Percentiles rank a stretch among this genome's conserved stretches.
Evolutionary conservation across 2,888 invertebrate species (phyloP).

Genomic region (Halocaridina rubra): DNA sequence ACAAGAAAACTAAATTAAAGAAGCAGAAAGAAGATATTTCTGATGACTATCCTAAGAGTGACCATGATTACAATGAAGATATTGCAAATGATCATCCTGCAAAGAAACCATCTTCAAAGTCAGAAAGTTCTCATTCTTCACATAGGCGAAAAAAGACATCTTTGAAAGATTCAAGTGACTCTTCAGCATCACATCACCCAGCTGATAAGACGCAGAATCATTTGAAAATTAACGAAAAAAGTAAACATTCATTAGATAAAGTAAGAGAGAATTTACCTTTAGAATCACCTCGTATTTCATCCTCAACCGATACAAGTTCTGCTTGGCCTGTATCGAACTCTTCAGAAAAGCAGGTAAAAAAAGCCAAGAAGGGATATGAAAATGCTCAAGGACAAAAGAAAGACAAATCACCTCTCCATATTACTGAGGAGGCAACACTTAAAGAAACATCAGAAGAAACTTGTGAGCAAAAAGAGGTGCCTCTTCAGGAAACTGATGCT

Average conservation of each 20-base stretch:
- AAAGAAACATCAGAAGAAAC: neutral
- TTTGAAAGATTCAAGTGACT: conserved; percentile 19
- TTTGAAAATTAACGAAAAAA: neutral
- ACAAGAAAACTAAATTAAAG: neutral
- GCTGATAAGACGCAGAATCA: neutral
- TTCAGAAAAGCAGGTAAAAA: conserved; percentile 8
- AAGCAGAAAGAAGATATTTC: conserved; percentile 24
- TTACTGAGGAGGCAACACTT: neutral
- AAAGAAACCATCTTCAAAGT: conserved; percentile 4
- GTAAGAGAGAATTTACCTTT: neutral
- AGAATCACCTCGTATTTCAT: neutral
- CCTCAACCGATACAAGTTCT: conserved; percentile 39
- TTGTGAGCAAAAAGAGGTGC: neutral
- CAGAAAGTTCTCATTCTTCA: conserved; percentile 1
- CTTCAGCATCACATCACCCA: neutral
- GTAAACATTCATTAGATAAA: neutral
- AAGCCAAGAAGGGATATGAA: neutral
- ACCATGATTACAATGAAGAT: conserved; percentile 6
- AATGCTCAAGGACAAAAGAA: neutral
- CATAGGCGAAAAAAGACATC: conserved; percentile 34
- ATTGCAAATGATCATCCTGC: neutral
- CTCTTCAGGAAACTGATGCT: neutral
- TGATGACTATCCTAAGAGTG: conserved; percentile 48
- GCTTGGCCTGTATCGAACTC: conserved; percentile 28
- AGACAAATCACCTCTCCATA: neutral